Conservation (phyloP, 2,888 invertebrate species). For the Sussaba pulchella region DNA sequence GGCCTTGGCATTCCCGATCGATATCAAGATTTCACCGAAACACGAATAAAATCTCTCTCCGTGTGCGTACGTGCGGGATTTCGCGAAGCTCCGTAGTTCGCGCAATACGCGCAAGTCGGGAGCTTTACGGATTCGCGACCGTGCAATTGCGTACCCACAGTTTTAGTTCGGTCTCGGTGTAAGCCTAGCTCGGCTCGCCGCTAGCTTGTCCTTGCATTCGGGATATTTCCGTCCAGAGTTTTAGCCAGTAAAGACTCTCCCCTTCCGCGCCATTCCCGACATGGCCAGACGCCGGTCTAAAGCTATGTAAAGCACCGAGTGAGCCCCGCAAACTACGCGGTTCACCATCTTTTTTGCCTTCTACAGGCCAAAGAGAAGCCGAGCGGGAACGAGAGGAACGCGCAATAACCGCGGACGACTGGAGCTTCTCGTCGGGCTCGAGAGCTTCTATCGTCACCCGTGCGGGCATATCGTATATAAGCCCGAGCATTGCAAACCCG, state of each 20-base stretch:
- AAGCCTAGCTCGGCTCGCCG: constrained; percentile 29
- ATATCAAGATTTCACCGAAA: constrained; percentile 32
- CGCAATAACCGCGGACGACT: constrained; percentile 46
- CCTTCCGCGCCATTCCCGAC: constrained; percentile 78
- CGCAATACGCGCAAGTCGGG: constrained; percentile 7
- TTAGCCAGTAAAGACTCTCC: constrained; percentile 81
- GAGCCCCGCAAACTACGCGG: constrained; percentile 40
- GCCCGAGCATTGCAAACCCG: constrained; percentile 21
- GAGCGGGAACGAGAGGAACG: constrained; percentile 31
- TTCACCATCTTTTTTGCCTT: constrained; percentile 71
- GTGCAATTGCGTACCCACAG: constrained; percentile 42
- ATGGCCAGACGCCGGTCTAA: constrained; percentile 81
- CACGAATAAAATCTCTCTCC: no score
- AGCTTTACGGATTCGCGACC: constrained; percentile 49
- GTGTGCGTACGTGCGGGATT: no score
- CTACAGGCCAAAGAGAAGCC: constrained; percentile 66
- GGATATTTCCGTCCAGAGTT: constrained; percentile 83
- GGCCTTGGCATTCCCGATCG: constrained; percentile 53
- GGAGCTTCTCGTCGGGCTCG: constrained; percentile 58
- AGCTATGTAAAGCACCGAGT: constrained; percentile 76
- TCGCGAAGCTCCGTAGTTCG: not conserved
- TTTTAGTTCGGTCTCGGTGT: constrained; percentile 28
- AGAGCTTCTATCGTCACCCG: constrained; percentile 67
- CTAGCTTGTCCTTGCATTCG: constrained; percentile 81
- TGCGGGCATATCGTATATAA: constrained; percentile 61